Evolutionary conservation across 2,888 invertebrate genomes (phyloP).

Genomic region (Archips crataeganus): DNA sequence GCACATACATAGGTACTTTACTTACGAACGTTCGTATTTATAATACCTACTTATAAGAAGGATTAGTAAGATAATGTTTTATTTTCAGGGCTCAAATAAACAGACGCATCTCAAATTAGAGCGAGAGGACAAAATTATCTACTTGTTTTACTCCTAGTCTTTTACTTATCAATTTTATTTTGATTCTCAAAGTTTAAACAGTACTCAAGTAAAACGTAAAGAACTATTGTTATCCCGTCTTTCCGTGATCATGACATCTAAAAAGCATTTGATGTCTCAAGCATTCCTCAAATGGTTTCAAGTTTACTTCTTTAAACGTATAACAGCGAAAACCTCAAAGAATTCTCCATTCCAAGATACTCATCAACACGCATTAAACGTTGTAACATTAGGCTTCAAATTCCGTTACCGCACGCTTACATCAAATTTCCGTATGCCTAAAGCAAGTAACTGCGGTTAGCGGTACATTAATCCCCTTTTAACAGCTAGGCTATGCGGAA

Average conservation of each 20-base stretch:
- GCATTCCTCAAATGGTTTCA: neutral
- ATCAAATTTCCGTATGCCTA: conserved; percentile 30
- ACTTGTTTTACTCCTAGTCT: too few relatives aligned
- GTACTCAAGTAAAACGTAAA: neutral
- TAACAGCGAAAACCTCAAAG: neutral
- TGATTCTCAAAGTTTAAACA: too few relatives aligned
- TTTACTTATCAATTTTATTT: too few relatives aligned
- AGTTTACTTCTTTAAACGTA: neutral
- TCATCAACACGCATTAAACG: conserved; percentile 16
- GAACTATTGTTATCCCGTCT: too few relatives aligned
- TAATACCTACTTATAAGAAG: too few relatives aligned
- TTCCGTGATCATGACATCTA: neutral
- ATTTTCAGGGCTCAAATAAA: too few relatives aligned
- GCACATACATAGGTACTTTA: too few relatives aligned
- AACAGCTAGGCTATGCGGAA: conserved; percentile 26
- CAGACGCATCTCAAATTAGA: too few relatives aligned
- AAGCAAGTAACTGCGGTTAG: conserved; percentile 20
- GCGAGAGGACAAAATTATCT: too few relatives aligned
- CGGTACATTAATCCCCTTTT: conserved; percentile 34
- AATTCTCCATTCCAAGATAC: neutral
- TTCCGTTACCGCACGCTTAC: conserved; percentile 31
- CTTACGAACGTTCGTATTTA: too few relatives aligned
- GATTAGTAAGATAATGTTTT: too few relatives aligned
- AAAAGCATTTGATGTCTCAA: neutral
- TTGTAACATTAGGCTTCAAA: conserved; percentile 25